Conservation (phyloP, 1,140 invertebrate species). For the Centruroides sculpturatus region DNA sequence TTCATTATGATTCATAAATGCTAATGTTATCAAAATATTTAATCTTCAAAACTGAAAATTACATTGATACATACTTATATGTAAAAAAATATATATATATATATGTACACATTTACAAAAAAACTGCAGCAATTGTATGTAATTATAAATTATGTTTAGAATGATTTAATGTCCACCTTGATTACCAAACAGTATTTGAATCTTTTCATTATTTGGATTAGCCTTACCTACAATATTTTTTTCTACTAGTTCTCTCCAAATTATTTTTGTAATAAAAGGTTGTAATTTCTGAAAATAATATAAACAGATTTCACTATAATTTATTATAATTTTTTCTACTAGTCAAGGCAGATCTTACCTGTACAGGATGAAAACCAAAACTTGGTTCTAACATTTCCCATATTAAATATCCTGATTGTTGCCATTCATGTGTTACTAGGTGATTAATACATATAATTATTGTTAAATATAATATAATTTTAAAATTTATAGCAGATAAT, state of each 20-base stretch:
- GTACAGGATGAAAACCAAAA: slow-evolving; percentile 38
- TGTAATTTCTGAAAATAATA: slow-evolving; percentile 18
- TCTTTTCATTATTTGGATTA: slow-evolving; percentile 9
- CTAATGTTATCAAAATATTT: no score
- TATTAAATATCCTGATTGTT: slow-evolving; percentile 23
- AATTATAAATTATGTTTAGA: no score
- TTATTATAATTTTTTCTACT: neutral
- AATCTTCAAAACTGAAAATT: no score
- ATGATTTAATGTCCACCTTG: slow-evolving; percentile 7
- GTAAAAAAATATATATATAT: no score
- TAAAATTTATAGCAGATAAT: neutral
- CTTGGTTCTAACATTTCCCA: slow-evolving; percentile 36
- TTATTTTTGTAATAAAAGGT: slow-evolving; percentile 24
- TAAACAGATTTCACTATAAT: neutral
- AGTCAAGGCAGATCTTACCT: slow-evolving; percentile 23
- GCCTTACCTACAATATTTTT: slow-evolving; percentile 9
- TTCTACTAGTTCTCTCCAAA: slow-evolving; percentile 24
- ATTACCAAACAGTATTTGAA: slow-evolving; percentile 5
- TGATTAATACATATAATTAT: neutral
- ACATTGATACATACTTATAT: no score
- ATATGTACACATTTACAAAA: no score
- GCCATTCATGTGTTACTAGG: slow-evolving; percentile 29
- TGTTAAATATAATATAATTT: neutral
- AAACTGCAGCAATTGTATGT: no score
- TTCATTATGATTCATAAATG: no score